phyloP scores from a whole-genome alignment of 53 echinoderm and acorn worm genomes.

The Holothuria leucospilota region DNA sequence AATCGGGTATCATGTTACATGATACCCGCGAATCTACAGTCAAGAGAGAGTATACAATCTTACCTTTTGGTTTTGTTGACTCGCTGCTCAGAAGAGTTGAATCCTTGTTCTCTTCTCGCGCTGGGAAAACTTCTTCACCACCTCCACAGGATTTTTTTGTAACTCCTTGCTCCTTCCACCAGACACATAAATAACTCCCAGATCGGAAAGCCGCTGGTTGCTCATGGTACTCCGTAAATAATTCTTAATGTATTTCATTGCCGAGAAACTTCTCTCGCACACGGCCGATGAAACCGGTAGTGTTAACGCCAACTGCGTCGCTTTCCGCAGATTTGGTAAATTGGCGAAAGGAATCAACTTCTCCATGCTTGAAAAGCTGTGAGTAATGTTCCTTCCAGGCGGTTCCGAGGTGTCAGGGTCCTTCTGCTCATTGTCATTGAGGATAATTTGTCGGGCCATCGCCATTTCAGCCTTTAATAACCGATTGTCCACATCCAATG shows the following conservation, averaged over 20 bases:
- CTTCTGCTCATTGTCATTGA: slow-evolving; percentile 21
- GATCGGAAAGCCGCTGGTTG: slow-evolving; percentile 34
- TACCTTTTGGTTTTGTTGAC: background rate
- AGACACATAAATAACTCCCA: slow-evolving; percentile 18
- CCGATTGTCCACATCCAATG: slow-evolving; percentile 19
- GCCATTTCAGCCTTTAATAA: slow-evolving; percentile 28
- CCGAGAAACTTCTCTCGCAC: too few relatives aligned
- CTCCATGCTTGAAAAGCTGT: background rate
- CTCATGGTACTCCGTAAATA: slow-evolving; percentile 45
- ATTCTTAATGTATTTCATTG: slow-evolving; percentile 49
- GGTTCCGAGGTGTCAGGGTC: slow-evolving; percentile 12
- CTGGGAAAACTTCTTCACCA: background rate
- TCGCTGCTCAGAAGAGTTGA: slow-evolving; percentile 4
- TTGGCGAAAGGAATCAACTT: slow-evolving; percentile 11
- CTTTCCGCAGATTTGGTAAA: slow-evolving; percentile 32
- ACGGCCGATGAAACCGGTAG: slow-evolving; percentile 38
- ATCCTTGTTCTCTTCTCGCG: slow-evolving; percentile 13
- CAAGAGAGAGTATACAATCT: too few relatives aligned
- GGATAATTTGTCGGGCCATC: slow-evolving; percentile 4
- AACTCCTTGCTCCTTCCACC: background rate
- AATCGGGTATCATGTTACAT: too few relatives aligned
- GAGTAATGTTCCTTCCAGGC: slow-evolving; percentile 2
- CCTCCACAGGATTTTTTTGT: background rate
- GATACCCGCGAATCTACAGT: too few relatives aligned
- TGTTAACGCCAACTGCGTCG: slow-evolving; percentile 38